Conservation (phyloP, 2,113 vertebrate species). For the Serranochromis macrocephalus region DNA sequence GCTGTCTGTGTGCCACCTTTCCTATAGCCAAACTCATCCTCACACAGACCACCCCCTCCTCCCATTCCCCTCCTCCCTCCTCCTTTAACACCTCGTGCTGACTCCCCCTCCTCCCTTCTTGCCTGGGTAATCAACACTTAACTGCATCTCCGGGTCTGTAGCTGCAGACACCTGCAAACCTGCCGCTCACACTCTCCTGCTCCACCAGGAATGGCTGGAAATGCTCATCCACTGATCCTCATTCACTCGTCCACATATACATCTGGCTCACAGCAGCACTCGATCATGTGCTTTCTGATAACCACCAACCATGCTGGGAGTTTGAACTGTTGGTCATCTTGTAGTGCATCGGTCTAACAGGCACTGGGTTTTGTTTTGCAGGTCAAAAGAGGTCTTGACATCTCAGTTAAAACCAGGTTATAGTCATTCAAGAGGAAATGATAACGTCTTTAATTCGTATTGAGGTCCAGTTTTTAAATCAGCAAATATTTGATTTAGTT, state of each 20-base stretch:
- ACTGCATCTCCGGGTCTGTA: conserved; percentile 26
- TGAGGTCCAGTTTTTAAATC: neutral
- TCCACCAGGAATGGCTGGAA: conserved; percentile 40
- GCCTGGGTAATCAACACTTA: conserved; percentile 30
- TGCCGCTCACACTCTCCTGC: conserved; percentile 32
- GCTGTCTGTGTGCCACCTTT: conserved; percentile 44
- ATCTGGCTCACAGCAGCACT: neutral
- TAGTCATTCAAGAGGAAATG: neutral
- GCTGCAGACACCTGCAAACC: conserved; percentile 27
- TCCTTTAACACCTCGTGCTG: neutral
- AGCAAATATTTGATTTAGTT: neutral
- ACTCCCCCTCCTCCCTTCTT: neutral
- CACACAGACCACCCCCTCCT: neutral
- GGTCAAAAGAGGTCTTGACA: neutral
- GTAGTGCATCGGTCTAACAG: neutral
- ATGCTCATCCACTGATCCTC: conserved; percentile 39
- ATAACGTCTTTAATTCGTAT: neutral
- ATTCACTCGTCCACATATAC: neutral
- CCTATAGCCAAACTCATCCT: conserved; percentile 10
- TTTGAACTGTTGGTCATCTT: neutral
- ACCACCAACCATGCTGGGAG: neutral
- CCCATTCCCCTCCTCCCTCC: neutral
- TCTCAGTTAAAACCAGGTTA: neutral
- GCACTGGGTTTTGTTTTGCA: neutral
- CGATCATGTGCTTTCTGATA: neutral